Evolutionary conservation across 2,113 vertebrate genomes (phyloP).

Genomic region (Silurus asotus): DNA sequence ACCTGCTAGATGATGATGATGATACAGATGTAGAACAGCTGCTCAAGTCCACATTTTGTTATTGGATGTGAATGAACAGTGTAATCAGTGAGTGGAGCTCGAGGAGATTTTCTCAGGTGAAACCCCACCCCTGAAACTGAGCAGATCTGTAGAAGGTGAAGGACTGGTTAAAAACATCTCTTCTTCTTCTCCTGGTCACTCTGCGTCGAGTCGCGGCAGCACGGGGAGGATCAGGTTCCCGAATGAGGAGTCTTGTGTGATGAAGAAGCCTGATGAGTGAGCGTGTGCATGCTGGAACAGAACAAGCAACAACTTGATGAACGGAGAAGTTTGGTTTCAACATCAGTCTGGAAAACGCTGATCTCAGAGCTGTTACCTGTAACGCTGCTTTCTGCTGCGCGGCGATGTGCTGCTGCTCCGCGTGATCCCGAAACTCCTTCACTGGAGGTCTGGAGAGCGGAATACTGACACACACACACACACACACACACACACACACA

Average conservation of each 20-base stretch:
- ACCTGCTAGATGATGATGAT: background rate
- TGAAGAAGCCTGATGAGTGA: conserved; percentile 96
- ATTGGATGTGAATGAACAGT: background rate
- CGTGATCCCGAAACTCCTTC: conserved; percentile 91
- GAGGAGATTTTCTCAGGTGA: background rate
- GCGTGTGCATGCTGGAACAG: conserved; percentile 86
- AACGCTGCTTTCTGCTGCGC: conserved; percentile 95
- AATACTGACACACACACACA: conserved; percentile 69
- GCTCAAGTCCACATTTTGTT: background rate
- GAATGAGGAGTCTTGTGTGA: conserved; percentile 97
- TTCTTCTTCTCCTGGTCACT: conserved; percentile 63
- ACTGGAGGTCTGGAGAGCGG: conserved; percentile 81
- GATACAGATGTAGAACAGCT: background rate
- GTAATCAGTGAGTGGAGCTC: background rate
- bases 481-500: no score
- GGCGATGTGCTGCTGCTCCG: conserved; percentile 95
- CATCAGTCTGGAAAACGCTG: background rate
- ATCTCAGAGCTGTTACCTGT: conserved; percentile 73
- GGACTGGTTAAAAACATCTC: background rate
- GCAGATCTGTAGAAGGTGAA: background rate
- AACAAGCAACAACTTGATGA: background rate
- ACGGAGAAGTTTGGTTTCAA: background rate
- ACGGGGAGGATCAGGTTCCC: conserved; percentile 98
- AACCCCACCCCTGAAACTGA: background rate
- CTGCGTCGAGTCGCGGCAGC: conserved; percentile 86